phyloP scores from a whole-genome alignment of 2,113 vertebrate genomes.

The Grammomys dolichurus region DNA sequence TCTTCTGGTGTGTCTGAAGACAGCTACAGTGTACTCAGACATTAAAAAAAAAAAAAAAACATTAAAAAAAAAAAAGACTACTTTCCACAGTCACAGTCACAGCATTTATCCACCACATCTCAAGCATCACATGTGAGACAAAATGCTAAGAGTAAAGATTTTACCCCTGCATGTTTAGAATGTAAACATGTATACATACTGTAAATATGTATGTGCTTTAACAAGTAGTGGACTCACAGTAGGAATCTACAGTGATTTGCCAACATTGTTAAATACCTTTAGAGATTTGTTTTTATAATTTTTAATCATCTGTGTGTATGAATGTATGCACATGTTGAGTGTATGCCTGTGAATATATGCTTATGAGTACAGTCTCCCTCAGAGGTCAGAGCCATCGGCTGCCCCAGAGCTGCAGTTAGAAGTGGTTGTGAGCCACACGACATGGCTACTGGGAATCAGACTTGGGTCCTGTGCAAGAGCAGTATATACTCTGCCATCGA shows the following conservation, averaged over 20 bases:
- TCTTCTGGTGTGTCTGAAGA: too few relatives aligned
- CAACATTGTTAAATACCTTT: not conserved
- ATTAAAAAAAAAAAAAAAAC: too few relatives aligned
- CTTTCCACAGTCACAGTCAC: not conserved
- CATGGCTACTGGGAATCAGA: not conserved
- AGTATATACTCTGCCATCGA: not conserved
- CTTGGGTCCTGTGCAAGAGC: not conserved
- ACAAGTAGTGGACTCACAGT: not conserved
- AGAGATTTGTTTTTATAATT: not conserved
- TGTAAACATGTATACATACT: not conserved
- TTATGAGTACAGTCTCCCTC: not conserved
- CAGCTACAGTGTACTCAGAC: too few relatives aligned
- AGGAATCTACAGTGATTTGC: not conserved
- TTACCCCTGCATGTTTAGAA: not conserved
- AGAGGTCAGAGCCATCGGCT: not conserved
- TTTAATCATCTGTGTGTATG: not conserved
- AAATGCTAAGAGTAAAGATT: not conserved
- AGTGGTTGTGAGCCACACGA: not conserved
- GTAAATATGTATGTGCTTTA: not conserved
- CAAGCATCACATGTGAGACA: not conserved
- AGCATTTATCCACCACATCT: not conserved
- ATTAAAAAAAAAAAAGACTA: too few relatives aligned
- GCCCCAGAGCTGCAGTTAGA: not conserved
- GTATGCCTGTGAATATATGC: not conserved
- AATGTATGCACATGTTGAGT: not conserved